Base-by-base conservation (phyloP, 2,888 invertebrate species). In the Pandemis cinnamomeana region DNA sequence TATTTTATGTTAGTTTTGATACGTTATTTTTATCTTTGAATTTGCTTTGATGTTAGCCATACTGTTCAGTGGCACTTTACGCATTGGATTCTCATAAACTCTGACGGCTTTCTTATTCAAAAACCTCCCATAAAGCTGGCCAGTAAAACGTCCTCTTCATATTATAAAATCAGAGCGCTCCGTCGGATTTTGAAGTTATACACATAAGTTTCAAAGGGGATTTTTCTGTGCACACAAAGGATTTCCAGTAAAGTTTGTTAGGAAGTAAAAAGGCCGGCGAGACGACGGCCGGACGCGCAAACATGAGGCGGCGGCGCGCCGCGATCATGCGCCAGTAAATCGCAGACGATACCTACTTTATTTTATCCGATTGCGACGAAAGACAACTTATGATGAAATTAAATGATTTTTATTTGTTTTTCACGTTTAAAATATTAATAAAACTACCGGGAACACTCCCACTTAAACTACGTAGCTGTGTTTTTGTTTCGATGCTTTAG, bases 241-340 rank as follows among this genome's bases (percentile, higher is more conserved):
- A 71, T 71, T 67, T 68, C 10, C 69, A 58, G 67, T 58, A 75
- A 86, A 86, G 81, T 87, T 86, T 82, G 84, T 82, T 81, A 77
- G 77, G 79, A 82, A 84, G 80, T 81, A 83, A 83, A 86, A 85
- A 85, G 80, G 79, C 73, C 41, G 76, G 68, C 66, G 63, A 27
- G 62, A 46, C 72, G 61, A 67, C 61, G 51, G 60, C 67, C 67
- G 71, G 71, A 71, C 61, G 67, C 51, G 71, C 51, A 67, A 61
- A 71, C 71, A 72, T 41, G 72, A 41, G 48, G 48, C 48, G 51
- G 63, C 63, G 48, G 42, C 67, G 53, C 10, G 41, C 66, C 55
- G 55, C 58, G 58, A 58, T 58, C 58, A 27, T 58, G 58, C 58
- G 58, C 58, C 58, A 58, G 58, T 10, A 55, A 58, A 58, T 58